Base-by-base conservation (phyloP, 2,888 invertebrate species). In the Dysmachus trigonus region DNA sequence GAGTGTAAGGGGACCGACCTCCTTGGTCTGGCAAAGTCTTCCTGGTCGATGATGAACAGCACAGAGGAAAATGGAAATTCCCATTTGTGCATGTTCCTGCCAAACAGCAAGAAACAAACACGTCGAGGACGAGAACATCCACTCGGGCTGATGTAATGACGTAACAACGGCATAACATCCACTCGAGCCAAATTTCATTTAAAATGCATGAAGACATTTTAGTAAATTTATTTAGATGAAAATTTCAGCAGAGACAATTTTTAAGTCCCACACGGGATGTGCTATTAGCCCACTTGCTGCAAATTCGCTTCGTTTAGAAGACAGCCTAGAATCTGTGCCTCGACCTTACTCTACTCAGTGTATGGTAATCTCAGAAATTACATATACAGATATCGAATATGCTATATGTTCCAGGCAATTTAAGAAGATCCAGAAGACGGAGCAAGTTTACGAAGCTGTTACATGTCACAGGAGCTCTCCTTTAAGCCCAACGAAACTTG, bases 141-240 rank as follows among this genome's bases (percentile, higher is more conserved):
- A 81, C 83, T 62, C 41, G 30, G 22, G n/a, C 83, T 83, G 72
- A 86, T 77, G 86, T 87, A 87, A 87, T 87, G 87, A 87, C 79
- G 87, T 86, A 86, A 86, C 87, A 87, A 87, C 86, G 81, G 72
- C 74, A 86, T 53, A 85, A 72, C 85, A 86, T 86, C 76, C 81
- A 87, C 86, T 87, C 76, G 18, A 86, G 79, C 85, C 35, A 87
- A 87, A 86, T 86, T 86, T 87, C 86, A 87, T 87, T 86, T 87
- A 87, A 87, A 87, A 87, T 87, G 86, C 87, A 87, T 87, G 87
- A 87, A 87, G 86, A 86, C 83, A 86, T 87, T 86, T 85, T 86
- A 87, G 85, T 87, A 86, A 87, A 87, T 87, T 87, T 87, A 85
- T 83, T 86, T 86, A 86, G 77, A 87, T 87, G 86, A 86, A 87